Evolutionary conservation across 2,113 vertebrate species (phyloP), one percentile per base, ranked within the genome.

Genomic region (Leptodactylus fuscus): DNA sequence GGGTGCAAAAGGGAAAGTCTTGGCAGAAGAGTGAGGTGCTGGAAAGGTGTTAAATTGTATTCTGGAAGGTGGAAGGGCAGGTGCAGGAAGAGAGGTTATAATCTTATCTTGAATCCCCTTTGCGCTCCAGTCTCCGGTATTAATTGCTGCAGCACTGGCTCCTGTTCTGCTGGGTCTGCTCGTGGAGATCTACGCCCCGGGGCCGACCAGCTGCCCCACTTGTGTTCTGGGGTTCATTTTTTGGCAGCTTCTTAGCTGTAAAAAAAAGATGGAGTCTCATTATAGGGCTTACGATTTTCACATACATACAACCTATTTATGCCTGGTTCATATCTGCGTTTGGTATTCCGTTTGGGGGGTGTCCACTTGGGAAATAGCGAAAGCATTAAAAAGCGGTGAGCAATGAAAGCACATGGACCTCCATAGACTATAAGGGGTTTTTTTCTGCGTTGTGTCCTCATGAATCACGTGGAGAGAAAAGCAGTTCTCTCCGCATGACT

Each of bases 81-180:
- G 49, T 80, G 76, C 76, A 80, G 90, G 88, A 89, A 87, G 67
- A 90, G 90, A 90, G 90, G 91, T 89, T 88, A 88, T 76, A 73
- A 87, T 91, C 90, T 92, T 87, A 90, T 91, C 93, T 93, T 91
- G 82, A 82, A 86, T 88, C 89, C 83, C 78, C 85, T 29, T 81
- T 53, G 48, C 32, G 65, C 48, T 69, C 55, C 34, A 13, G 41
- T 62, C 44, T 81, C 86, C 32, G 6, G 51, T 83, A 78, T 94
- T 86, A 95, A 92, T 95, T 95, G 92, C 94, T 95, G 92, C 95
- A 96, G 87, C 95, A 96, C 92, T 94, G 94, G 93, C 92, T 94
- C 91, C 89, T 93, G 91, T 89, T 94, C 89, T 94, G 93, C 92
- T 92, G 94, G 85, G 90, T 93, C 89, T 94, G 93, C 90, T 95